Base-by-base conservation (phyloP, 2,888 invertebrate genomes). In the Eupithecia exiguata region DNA sequence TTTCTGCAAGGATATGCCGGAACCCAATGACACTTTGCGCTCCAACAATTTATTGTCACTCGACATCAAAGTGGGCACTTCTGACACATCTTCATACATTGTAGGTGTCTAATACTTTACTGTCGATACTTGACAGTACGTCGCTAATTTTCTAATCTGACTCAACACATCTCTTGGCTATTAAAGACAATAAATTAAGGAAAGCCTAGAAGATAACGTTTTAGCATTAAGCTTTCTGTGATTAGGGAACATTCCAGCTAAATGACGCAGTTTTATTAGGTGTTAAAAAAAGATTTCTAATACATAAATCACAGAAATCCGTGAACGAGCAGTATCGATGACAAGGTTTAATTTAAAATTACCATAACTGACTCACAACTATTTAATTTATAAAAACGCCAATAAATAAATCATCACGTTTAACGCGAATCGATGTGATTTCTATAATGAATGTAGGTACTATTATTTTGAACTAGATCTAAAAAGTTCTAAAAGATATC, bases 1-100 rank as follows among this genome's bases (percentile, higher is more conserved):
- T 86, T 84, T 85, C 83, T 84, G 84, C 83, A 86, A 88, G 87
- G 88, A 89, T 88, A 77, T 83, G 81, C 63, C 70, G 62, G 38
- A 30, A 72, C 40, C 70, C 68, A 61, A 70, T 66, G 36, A 16
- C 65, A 43, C 62, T 63, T 16, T 21, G 40, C 67, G 53, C 14
- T 66, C 36, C 62, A 69, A 63, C 49, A 53, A 9, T 69, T 62
- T 53, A 68, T 69, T 21, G 69, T 18, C 58, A 70, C 58, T 71
- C n/a, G 21, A 36, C 53, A 40, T 35, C 36, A 40, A 72, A 68
- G 68, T 63, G 53, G 62, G 25, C 61, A 18, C 62, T 69, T 49
- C 5, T 12, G 36, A 49, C 62, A 49, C 46, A 40, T 46, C 18
- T 58, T 25, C 12, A 25, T 1, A 58, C 58, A 58, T 58, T 58